These are phyloP conservation scores for Stegastes partitus DNA, from an alignment of 2,113 vertebrate genomes.

Conservation along the genomic window DNA sequence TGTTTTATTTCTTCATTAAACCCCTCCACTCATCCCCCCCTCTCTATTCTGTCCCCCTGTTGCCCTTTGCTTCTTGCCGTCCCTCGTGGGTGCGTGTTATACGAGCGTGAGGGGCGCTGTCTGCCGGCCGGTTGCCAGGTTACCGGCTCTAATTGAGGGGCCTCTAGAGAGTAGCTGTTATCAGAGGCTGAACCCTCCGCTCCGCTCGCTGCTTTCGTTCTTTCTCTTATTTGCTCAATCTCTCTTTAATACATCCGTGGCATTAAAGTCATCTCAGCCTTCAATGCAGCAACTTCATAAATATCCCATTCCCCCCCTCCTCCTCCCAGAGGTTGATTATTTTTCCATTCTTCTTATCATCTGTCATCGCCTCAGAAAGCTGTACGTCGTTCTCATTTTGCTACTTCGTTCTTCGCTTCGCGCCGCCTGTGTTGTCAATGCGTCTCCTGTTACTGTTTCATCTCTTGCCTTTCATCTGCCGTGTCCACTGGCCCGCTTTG, in stretches of 20 bases:
- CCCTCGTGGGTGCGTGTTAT: slow-evolving; percentile 24
- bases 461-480: slow-evolving; percentile 53
- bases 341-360: slow-evolving; percentile 24
- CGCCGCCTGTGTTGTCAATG: slow-evolving; percentile 31
- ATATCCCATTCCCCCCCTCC: slow-evolving; percentile 19
- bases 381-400: not conserved
- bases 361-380: slow-evolving; percentile 23
- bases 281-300: not conserved
- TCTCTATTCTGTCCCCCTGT: slow-evolving; percentile 16
- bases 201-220: slow-evolving; percentile 49
- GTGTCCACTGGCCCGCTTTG: slow-evolving; percentile 28
- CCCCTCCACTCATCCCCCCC: slow-evolving; percentile 4
- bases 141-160: slow-evolving; percentile 85
- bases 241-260: slow-evolving; percentile 13
- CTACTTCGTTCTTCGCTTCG: slow-evolving; percentile 1
- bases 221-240: slow-evolving; percentile 38
- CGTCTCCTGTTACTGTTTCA: slow-evolving; percentile 41
- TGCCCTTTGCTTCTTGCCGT: slow-evolving; percentile 40
- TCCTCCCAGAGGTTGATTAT: not conserved
- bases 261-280: not conserved
- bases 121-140: slow-evolving; percentile 84
- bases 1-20: slow-evolving; percentile 39
- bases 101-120: slow-evolving; percentile 71
- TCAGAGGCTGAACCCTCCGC: slow-evolving; percentile 76
- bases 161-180: slow-evolving; percentile 81